Base-by-base conservation (phyloP, 2,113 vertebrate species). In the Numida meleagris region DNA sequence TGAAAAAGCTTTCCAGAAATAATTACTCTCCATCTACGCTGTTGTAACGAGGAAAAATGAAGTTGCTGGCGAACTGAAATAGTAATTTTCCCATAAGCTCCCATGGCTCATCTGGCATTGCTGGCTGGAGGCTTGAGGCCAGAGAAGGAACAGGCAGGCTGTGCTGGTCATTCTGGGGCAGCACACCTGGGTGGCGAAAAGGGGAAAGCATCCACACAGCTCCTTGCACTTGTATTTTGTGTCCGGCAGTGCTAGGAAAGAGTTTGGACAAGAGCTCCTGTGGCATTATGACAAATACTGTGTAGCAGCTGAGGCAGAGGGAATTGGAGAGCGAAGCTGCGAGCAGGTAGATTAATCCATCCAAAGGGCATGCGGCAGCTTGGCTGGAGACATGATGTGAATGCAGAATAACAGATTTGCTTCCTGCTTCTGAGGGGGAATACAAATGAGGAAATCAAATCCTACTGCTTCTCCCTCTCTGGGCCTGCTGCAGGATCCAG, bases 1-100 rank as follows among this genome's bases (percentile, higher is more conserved):
- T 95, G 91, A 96, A 96, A 95, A 95, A 68, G 55, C 88, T 93
- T 92, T 70, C 51, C 82, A 92, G 78, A 97, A 93, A 95, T 95
- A 91, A 71, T 93, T 95, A 38, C 25, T 85, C 58, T 86, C 46
- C 71, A 13, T 77, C 25, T 40, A 67, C 34, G 50, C 12, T 38
- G 10, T 61, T 43, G 23, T 63, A 95, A 80, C 7, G 36, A 88
- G 79, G 43, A 67, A 80, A 86, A 77, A 71, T n/a, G 58, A 80
- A 85, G 50, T 43, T 14, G 2, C 50, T 67, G 55, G 76, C 55
- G 86, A 71, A 73, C 43, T 3, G 5, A 88, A 86, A 75, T 80
- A 34, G 76, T 10, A 6, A 2, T 68, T 91, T 85, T 59, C 17
- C 61, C 53, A 9, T 74, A 66, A 63, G 23, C 42, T 85, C 79